A percentile compares a stretch with the other conserved stretches of the same genome.
Conservation (phyloP, 2,797 vertebrate species). For the Prionace glauca region DNA sequence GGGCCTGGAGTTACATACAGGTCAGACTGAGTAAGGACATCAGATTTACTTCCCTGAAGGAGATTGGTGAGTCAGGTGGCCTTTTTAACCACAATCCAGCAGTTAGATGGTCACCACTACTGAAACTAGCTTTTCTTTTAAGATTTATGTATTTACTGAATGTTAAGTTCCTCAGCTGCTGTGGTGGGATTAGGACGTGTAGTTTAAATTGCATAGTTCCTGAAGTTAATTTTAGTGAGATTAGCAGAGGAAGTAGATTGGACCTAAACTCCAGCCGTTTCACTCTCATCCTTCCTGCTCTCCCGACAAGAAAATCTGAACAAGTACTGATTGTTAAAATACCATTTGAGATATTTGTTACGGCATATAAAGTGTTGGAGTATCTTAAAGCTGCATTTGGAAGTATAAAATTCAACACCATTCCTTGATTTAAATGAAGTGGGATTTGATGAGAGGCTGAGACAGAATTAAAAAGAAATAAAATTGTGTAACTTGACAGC, state of each 20-base stretch:
- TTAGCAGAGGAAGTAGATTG: background rate
- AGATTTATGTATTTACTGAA: background rate
- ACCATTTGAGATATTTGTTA: background rate
- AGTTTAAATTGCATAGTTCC: background rate
- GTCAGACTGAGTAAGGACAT: background rate
- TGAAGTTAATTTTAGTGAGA: constrained; percentile 2
- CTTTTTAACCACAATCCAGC: background rate
- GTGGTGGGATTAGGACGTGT: background rate
- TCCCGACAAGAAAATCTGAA: background rate
- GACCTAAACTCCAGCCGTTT: background rate
- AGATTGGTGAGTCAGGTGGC: background rate
- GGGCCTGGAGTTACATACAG: background rate
- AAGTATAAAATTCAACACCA: background rate
- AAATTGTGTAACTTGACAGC: background rate
- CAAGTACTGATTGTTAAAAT: background rate
- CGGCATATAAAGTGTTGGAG: background rate
- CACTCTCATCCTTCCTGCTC: background rate
- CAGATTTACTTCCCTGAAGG: background rate
- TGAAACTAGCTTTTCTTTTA: background rate
- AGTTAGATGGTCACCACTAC: background rate
- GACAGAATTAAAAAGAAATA: background rate
- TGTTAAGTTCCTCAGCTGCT: background rate
- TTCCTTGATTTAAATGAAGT: background rate
- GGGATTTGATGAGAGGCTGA: background rate
- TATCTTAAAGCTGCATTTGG: background rate